Percentiles rank a stretch among this genome's conserved stretches.
Conservation (phyloP, 1,140 invertebrate species). For the Sweltsa coloradensis region DNA sequence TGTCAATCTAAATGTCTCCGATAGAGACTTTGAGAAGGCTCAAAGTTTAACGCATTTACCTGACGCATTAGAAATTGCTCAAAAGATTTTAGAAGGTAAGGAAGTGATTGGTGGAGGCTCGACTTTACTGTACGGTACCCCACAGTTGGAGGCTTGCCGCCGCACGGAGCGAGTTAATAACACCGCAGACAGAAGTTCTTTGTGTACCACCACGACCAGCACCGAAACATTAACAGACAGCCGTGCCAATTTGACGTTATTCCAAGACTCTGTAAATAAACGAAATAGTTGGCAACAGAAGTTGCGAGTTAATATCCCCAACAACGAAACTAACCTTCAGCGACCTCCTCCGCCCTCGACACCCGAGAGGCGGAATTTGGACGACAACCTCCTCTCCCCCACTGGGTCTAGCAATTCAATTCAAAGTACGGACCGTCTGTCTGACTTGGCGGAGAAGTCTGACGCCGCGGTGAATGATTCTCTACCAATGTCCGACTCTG, state of each 20-base stretch:
- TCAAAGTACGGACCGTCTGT: too few relatives aligned
- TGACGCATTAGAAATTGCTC: constrained; percentile 17
- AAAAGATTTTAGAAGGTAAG: constrained; percentile 15
- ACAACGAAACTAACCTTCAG: neutral
- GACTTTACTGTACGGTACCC: neutral
- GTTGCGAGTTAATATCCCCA: constrained; percentile 9
- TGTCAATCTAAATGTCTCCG: constrained; percentile 5
- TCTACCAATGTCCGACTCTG: neutral
- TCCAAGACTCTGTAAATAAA: neutral
- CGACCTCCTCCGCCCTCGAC: constrained; percentile 2
- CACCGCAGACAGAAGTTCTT: neutral
- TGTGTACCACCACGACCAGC: constrained; percentile 16
- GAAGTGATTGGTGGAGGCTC: constrained; percentile 12
- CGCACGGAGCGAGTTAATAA: neutral
- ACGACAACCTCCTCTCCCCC: too few relatives aligned
- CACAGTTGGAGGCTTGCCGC: neutral
- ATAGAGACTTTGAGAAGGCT: constrained; percentile 26
- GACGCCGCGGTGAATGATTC: neutral
- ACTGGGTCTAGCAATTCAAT: too few relatives aligned
- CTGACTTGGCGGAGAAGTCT: too few relatives aligned
- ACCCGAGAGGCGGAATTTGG: too few relatives aligned
- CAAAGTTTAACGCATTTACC: constrained; percentile 26
- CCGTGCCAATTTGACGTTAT: constrained; percentile 10
- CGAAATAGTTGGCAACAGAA: constrained; percentile 1
- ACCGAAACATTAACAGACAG: constrained; percentile 20